Percentiles rank a stretch among this genome's conserved stretches.
phyloP scores from a whole-genome alignment of 2,888 invertebrate genomes.

The Pegoplata infirma region DNA sequence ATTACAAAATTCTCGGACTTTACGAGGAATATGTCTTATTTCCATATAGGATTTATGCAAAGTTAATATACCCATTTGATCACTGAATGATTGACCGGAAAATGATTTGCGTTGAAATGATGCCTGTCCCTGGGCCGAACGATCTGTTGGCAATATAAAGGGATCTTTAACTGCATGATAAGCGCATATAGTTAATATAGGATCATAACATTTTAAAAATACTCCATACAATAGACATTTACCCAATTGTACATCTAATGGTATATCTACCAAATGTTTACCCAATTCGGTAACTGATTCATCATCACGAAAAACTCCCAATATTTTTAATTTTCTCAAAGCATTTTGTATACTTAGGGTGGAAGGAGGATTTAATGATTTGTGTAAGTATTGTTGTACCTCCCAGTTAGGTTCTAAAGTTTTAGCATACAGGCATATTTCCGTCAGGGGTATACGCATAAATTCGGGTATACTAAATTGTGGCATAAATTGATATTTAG shows the following conservation, averaged over 20 bases:
- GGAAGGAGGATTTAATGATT: conserved; percentile 92
- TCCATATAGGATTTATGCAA: conserved; percentile 90
- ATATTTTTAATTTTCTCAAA: conserved; percentile 83
- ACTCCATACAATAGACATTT: conserved; percentile 95
- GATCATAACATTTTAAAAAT: conserved; percentile 94
- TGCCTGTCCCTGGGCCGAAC: conserved; percentile 81
- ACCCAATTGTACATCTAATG: conserved; percentile 93
- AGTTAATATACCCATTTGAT: conserved; percentile 91
- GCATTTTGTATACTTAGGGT: conserved; percentile 87
- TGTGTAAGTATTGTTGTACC: conserved; percentile 89
- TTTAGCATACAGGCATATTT: conserved; percentile 93
- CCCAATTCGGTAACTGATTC: conserved; percentile 94
- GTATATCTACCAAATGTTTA: conserved; percentile 91
- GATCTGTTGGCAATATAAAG: conserved; percentile 86
- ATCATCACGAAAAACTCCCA: conserved; percentile 90
- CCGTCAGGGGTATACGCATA: conserved; percentile 89
- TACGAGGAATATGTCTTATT: conserved; percentile 71
- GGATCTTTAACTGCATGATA: conserved; percentile 88
- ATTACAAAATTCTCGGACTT: conserved; percentile 68
- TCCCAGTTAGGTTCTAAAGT: conserved; percentile 86
- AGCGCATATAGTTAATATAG: conserved; percentile 93
- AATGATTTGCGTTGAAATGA: conserved; percentile 84
- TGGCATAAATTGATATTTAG: conserved; percentile 84
- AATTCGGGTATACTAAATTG: conserved; percentile 92
- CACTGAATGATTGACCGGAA: conserved; percentile 88